These are phyloP conservation scores for Paedocypris micromegethes DNA, from an alignment of 2,797 vertebrate genomes.

Conservation along the genomic window DNA sequence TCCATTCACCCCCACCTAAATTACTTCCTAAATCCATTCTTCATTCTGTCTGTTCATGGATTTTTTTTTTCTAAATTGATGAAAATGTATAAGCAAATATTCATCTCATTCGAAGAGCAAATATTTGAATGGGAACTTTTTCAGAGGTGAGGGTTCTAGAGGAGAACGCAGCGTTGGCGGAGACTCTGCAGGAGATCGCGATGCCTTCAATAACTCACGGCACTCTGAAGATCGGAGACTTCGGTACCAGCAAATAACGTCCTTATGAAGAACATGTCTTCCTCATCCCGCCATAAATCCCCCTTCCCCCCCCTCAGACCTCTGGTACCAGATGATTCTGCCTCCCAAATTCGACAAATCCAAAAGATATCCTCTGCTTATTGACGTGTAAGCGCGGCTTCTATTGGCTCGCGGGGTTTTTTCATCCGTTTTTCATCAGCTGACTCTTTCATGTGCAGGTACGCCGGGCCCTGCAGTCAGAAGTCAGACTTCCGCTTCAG, in stretches of 20 bases:
- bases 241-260: conserved; percentile 61
- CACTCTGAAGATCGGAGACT: conserved; percentile 60
- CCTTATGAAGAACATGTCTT: background rate
- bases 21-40: no score
- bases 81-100: no score
- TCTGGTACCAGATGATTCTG: conserved; percentile 91
- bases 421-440: background rate
- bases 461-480: conserved; percentile 93
- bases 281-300: background rate
- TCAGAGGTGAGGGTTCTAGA: conserved; percentile 75
- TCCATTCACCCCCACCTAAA: no score
- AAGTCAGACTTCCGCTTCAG: conserved; percentile 74
- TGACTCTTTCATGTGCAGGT: conserved; percentile 63
- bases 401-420: background rate
- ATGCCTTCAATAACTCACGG: conserved; percentile 73
- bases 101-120: no score
- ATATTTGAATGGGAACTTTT: background rate
- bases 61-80: no score
- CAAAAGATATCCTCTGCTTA: conserved; percentile 89
- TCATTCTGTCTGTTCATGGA: no score
- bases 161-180: conserved; percentile 72
- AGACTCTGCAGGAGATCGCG: conserved; percentile 65
- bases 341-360: conserved; percentile 84
- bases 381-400: conserved; percentile 87
- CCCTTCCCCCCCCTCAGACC: conserved; percentile 61